phyloP scores from a whole-genome alignment of 2,113 vertebrate genomes.

The Toxostoma redivivum region DNA sequence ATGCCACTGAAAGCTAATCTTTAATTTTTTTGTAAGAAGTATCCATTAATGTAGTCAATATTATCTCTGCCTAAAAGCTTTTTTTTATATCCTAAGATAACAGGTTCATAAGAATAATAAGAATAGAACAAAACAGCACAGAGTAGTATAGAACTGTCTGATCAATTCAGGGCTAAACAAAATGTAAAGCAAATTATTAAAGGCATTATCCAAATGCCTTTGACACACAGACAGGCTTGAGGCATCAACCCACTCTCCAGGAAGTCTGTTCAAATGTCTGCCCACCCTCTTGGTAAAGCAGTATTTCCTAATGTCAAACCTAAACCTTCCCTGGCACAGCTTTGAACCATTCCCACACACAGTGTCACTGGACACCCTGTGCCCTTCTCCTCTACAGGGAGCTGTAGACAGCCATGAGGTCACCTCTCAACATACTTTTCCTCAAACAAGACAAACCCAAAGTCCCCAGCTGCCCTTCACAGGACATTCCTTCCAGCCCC shows the following conservation, averaged over 20 bases:
- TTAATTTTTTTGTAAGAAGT: background rate
- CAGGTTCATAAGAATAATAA: background rate
- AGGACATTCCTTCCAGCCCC: background rate
- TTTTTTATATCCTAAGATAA: background rate
- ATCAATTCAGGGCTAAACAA: background rate
- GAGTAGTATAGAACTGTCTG: background rate
- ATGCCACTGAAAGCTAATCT: background rate
- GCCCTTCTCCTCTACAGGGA: background rate
- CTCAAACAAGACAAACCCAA: background rate
- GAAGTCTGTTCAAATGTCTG: background rate
- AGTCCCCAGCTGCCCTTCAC: rapidly evolving
- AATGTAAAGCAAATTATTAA: background rate
- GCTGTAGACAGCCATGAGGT: background rate
- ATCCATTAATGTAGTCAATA: background rate
- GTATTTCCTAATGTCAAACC: background rate
- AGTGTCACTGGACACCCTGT: background rate
- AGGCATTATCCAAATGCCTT: background rate
- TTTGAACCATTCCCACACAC: background rate
- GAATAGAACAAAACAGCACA: background rate
- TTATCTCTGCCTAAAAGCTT: background rate
- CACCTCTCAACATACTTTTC: background rate
- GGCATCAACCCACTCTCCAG: background rate
- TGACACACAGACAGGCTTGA: background rate
- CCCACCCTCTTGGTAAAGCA: background rate
- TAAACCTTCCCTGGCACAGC: background rate